Conservation (phyloP, 2,888 invertebrate genomes). For the Heterodera filipjevi region DNA sequence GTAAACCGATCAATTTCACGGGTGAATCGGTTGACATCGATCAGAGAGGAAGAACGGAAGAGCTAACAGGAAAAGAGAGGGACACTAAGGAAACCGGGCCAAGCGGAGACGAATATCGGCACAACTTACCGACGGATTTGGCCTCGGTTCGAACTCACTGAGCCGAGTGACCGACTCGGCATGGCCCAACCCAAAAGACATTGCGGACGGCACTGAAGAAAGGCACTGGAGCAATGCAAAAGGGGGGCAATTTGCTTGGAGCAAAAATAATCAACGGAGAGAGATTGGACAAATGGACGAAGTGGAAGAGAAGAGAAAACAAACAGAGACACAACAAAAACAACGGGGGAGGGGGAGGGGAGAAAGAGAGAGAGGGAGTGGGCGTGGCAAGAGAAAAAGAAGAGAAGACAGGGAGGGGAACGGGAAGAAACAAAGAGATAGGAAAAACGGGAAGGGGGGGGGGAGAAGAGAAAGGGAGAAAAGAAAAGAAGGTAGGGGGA, state of each 20-base stretch:
- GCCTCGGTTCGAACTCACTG: constrained; percentile 16
- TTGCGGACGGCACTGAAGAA: neutral
- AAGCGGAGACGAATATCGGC: neutral
- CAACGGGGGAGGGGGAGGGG: neutral
- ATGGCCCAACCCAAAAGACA: constrained; percentile 8
- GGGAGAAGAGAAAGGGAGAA: too few species aligned
- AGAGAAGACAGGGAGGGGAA: neutral
- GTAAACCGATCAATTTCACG: constrained; percentile 12
- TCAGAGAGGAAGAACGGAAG: constrained; percentile 18
- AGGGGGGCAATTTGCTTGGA: neutral
- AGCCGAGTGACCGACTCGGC: constrained; percentile 18
- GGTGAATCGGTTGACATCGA: constrained; percentile 1
- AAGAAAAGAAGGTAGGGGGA: neutral
- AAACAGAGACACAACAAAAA: neutral
- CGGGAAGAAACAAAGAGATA: neutral
- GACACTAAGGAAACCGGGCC: neutral
- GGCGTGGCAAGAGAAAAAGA: neutral
- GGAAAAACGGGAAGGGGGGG: neutral
- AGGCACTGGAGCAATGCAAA: neutral
- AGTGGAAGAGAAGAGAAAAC: too few species aligned
- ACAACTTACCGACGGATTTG: constrained; percentile 15
- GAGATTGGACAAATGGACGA: neutral
- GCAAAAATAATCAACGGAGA: neutral
- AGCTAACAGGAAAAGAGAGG: neutral
- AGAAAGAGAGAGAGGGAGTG: neutral